Evolutionary conservation across 2,888 invertebrate genomes (phyloP).

Genomic region (Cosmorhoe ocellata): DNA sequence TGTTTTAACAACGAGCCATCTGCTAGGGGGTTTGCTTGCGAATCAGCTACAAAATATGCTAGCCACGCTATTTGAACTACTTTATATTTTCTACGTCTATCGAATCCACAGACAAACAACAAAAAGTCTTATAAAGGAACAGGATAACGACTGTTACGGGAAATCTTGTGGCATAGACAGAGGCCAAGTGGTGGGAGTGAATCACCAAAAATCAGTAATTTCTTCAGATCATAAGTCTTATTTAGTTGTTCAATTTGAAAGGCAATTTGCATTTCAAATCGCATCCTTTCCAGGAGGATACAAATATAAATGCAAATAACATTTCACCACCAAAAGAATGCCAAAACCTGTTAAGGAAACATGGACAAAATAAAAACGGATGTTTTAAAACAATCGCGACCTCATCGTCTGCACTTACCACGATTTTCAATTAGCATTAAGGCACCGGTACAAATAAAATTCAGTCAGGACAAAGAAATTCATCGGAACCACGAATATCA

Average conservation of each 20-base stretch:
- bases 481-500: slow-evolving; percentile 56
- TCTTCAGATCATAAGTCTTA: too few species aligned
- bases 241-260: too few species aligned
- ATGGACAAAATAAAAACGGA: slow-evolving; percentile 31
- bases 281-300: background rate
- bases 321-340: slow-evolving; percentile 16
- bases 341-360: slow-evolving; percentile 31
- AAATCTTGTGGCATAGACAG: too few species aligned
- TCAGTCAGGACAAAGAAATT: slow-evolving; percentile 55
- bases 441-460: slow-evolving; percentile 64
- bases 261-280: background rate
- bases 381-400: slow-evolving; percentile 43
- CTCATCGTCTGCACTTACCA: slow-evolving; percentile 52
- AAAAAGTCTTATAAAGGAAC: too few species aligned
- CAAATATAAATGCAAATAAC: slow-evolving; percentile 31
- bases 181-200: too few species aligned
- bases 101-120: too few species aligned
- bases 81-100: too few species aligned
- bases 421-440: slow-evolving; percentile 63
- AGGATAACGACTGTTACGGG: too few species aligned
- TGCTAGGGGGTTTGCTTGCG: too few species aligned
- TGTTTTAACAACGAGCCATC: slow-evolving; percentile 49
- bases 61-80: too few species aligned
- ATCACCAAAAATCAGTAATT: too few species aligned
- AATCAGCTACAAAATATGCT: too few species aligned